Conservation (phyloP, 53 echinoderm and acorn worm species). For the Crossaster papposus region DNA sequence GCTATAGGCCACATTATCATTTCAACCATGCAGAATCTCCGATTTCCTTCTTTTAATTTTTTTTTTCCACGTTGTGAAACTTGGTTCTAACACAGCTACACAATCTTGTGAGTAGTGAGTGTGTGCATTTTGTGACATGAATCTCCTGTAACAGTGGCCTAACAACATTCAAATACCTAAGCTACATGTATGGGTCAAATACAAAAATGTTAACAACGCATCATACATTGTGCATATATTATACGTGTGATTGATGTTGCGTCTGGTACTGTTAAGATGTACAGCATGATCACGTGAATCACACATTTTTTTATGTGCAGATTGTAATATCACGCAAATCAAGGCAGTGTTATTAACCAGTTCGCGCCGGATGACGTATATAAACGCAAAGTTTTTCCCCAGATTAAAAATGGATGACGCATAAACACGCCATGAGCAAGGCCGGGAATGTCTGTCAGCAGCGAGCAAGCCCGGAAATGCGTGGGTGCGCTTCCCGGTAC, state of each 20-base stretch:
- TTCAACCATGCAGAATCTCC: not conserved
- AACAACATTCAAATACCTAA: not conserved
- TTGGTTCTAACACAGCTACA: not conserved
- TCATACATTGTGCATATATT: not conserved
- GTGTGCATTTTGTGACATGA: not conserved
- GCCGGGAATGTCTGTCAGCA: too few relatives aligned
- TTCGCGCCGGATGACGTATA: too few relatives aligned
- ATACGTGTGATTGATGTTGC: not conserved
- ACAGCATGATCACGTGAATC: not conserved
- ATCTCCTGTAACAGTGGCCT: not conserved
- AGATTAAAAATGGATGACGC: too few relatives aligned
- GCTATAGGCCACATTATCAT: not conserved
- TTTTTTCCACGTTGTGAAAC: not conserved
- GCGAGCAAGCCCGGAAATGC: too few relatives aligned
- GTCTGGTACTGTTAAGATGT: not conserved
- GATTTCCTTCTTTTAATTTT: not conserved
- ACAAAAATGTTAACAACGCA: not conserved
- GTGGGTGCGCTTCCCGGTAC: too few relatives aligned
- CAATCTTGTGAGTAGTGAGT: not conserved
- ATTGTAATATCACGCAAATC: too few relatives aligned
- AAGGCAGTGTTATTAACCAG: too few relatives aligned
- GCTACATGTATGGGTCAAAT: not conserved
- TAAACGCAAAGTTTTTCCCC: too few relatives aligned
- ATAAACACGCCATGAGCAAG: too few relatives aligned
- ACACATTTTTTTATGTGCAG: not conserved